phyloP scores from a whole-genome alignment of 2,888 invertebrate species.

The Tetropium fuscum region DNA sequence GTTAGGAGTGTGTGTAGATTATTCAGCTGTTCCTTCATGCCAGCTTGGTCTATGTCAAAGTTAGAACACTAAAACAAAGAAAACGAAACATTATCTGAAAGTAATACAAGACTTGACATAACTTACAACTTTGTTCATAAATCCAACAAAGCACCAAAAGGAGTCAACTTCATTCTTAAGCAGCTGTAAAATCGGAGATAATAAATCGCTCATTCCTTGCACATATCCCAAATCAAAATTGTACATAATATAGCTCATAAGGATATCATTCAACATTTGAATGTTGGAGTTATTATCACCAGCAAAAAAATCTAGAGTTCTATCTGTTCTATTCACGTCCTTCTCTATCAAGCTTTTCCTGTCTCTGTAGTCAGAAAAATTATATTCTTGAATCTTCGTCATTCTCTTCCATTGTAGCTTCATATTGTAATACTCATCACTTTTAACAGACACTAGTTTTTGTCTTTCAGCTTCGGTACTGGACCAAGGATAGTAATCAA shows the following conservation, averaged over 20 bases:
- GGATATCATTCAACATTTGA: constrained; percentile 85
- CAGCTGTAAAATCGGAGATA: constrained; percentile 91
- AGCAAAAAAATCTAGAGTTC: constrained; percentile 90
- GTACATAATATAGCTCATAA: constrained; percentile 99
- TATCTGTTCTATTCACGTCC: constrained; percentile 94
- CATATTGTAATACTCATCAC: constrained; percentile 93
- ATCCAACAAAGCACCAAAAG: constrained; percentile 99
- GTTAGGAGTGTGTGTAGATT: constrained; percentile 86
- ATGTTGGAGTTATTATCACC: constrained; percentile 94
- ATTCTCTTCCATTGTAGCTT: constrained; percentile 97
- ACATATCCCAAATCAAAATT: constrained; percentile 98
- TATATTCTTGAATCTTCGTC: constrained; percentile 85
- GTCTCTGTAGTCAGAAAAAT: constrained; percentile 90
- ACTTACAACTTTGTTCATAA: constrained; percentile 94
- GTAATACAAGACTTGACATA: too few relatives aligned
- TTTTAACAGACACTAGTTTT: constrained; percentile 77
- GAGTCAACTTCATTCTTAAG: constrained; percentile 95
- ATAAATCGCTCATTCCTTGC: constrained; percentile 97
- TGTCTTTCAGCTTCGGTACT: constrained; percentile 80
- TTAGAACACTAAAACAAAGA: constrained; percentile 70
- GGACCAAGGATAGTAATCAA: constrained; percentile 90
- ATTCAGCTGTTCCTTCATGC: constrained; percentile 93
- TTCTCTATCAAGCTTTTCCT: constrained; percentile 96
- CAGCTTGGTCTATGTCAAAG: constrained; percentile 97
- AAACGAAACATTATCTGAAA: constrained; percentile 2